Percentiles rank a stretch among this genome's conserved stretches.
phyloP scores from a whole-genome alignment of 2,888 invertebrate species.

The Amphiduros pacificus region DNA sequence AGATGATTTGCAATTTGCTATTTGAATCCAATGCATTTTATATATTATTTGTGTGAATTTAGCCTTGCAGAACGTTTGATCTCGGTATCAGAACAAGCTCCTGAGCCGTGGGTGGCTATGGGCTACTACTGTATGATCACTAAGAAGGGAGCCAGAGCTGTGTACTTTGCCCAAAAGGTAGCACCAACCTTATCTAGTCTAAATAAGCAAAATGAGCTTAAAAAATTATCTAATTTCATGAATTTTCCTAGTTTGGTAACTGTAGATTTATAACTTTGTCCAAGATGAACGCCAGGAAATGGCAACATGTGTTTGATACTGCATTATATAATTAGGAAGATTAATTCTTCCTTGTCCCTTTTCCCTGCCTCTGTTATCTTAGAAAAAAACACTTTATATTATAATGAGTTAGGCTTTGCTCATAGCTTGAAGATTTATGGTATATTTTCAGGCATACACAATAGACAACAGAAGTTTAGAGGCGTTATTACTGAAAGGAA shows the following conservation, averaged over 20 bases:
- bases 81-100: slow-evolving; percentile 64
- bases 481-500: slow-evolving; percentile 75
- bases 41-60: no score
- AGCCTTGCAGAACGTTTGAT: slow-evolving; percentile 64
- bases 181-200: neutral
- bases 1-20: no score
- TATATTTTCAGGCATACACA: slow-evolving; percentile 63
- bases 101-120: slow-evolving; percentile 77
- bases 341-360: no score
- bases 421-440: neutral
- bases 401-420: neutral
- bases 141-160: slow-evolving; percentile 71
- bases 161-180: slow-evolving; percentile 74
- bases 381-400: no score
- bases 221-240: neutral
- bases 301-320: no score
- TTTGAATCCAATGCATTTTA: no score
- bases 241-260: no score
- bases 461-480: slow-evolving; percentile 72
- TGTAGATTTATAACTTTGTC: no score
- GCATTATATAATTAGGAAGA: no score
- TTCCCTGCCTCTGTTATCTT: no score
- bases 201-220: neutral
- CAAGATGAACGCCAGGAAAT: no score
- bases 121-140: slow-evolving; percentile 72